Conservation (phyloP, 64 coral and sea anemone species). For the Acropora tenuis region DNA sequence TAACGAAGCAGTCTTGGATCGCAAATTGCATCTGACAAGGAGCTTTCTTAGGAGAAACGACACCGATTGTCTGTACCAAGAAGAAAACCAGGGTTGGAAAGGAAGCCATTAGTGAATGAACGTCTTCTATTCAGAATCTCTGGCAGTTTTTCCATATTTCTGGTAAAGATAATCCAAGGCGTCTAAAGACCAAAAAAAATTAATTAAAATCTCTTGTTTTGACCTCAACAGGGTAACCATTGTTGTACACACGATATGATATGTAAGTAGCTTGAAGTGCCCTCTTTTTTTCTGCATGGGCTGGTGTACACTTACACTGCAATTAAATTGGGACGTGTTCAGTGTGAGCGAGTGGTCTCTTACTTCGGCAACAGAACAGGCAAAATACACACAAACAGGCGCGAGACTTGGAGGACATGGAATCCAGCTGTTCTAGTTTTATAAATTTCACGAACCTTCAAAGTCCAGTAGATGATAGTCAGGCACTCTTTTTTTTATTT, state of each 20-base stretch:
- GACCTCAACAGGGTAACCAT: background rate
- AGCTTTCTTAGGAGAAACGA: no score
- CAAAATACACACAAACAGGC: no score
- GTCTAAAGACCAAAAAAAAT: background rate
- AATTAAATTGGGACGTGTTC: no score
- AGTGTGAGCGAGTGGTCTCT: no score
- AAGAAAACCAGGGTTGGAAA: background rate
- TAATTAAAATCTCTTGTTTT: background rate
- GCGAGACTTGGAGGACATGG: no score
- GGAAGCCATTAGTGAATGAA: background rate
- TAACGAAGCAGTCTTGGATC: no score
- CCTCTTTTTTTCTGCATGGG: no score
- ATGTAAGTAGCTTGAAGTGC: no score
- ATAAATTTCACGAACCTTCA: constrained; percentile 5
- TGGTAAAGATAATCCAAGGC: constrained; percentile 22
- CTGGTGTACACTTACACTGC: no score
- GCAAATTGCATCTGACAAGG: no score
- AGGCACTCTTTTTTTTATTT: constrained; percentile 1
- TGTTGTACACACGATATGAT: background rate
- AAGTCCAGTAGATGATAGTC: constrained; percentile 6
- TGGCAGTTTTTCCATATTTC: background rate
- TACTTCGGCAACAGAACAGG: no score
- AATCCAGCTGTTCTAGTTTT: background rate
- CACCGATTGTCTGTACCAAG: no score
- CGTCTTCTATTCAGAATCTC: background rate